phyloP scores from a whole-genome alignment of 2,797 vertebrate genomes.

The Leontopithecus rosalia region DNA sequence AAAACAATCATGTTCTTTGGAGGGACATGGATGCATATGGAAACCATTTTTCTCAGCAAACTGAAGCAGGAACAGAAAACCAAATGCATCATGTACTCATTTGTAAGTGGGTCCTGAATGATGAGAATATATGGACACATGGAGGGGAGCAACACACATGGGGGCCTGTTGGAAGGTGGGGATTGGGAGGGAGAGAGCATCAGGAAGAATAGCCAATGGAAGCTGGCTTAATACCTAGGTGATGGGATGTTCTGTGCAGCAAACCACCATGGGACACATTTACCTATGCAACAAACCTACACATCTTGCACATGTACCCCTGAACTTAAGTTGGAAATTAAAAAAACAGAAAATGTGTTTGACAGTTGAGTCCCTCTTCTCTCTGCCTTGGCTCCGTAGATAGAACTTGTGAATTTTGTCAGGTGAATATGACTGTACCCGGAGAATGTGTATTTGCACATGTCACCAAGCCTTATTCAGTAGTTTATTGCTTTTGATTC shows the following conservation, averaged over 20 bases:
- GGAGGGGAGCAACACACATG: neutral
- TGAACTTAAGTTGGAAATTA: neutral
- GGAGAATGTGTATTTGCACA: conserved; percentile 12
- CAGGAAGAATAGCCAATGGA: neutral
- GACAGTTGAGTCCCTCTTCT: conserved; percentile 37
- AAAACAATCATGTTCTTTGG: neutral
- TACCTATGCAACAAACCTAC: neutral
- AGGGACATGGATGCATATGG: neutral
- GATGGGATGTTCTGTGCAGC: neutral
- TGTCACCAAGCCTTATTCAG: conserved; percentile 21
- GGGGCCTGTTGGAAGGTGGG: neutral
- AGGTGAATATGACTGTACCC: conserved; percentile 7
- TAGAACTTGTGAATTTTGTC: conserved; percentile 22
- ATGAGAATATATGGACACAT: neutral
- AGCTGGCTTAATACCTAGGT: neutral
- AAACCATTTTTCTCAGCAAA: neutral
- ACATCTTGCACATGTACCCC: neutral
- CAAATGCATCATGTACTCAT: neutral
- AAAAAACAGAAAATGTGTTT: conserved; percentile 17
- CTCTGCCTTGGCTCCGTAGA: conserved; percentile 18
- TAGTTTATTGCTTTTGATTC: conserved; percentile 50
- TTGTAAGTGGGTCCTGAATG: neutral
- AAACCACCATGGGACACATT: neutral
- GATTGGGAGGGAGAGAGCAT: neutral
- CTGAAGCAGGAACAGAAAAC: neutral